These are phyloP conservation scores for Diadophis punctatus DNA, from an alignment of 2,113 vertebrate species.

Conservation along the genomic window DNA sequence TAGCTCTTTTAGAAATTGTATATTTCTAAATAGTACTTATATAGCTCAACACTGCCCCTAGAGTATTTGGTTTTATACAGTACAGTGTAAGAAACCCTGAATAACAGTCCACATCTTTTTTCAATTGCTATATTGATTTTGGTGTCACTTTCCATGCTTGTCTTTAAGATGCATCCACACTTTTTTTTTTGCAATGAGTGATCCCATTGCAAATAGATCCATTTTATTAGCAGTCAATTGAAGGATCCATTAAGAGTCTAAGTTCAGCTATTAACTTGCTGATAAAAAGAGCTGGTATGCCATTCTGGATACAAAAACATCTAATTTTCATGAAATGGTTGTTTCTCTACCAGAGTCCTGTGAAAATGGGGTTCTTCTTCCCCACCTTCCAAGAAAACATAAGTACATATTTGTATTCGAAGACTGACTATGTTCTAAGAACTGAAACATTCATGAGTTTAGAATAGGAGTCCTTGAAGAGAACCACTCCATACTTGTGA, in stretches of 20 bases:
- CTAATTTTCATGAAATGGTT: not conserved
- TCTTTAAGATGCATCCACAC: not conserved
- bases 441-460: not conserved
- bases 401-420: not conserved
- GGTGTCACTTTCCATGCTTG: not conserved
- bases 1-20: not conserved
- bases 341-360: not conserved
- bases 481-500: no score
- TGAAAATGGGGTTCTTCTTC: not conserved
- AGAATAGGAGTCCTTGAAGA: not conserved
- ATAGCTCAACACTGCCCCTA: not conserved
- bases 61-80: not conserved
- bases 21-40: not conserved
- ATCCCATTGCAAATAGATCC: not conserved
- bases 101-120: not conserved
- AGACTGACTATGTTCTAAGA: not conserved
- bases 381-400: not conserved
- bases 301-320: not conserved
- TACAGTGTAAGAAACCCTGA: not conserved
- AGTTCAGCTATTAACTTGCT: not conserved
- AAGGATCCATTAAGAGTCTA: not conserved
- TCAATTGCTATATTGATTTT: not conserved
- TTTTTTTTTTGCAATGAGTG: not conserved
- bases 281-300: not conserved
- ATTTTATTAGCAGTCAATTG: not conserved